These are phyloP conservation scores for Muscicapa adusta DNA, from an alignment of 2,113 vertebrate species.

Conservation along the genomic window DNA sequence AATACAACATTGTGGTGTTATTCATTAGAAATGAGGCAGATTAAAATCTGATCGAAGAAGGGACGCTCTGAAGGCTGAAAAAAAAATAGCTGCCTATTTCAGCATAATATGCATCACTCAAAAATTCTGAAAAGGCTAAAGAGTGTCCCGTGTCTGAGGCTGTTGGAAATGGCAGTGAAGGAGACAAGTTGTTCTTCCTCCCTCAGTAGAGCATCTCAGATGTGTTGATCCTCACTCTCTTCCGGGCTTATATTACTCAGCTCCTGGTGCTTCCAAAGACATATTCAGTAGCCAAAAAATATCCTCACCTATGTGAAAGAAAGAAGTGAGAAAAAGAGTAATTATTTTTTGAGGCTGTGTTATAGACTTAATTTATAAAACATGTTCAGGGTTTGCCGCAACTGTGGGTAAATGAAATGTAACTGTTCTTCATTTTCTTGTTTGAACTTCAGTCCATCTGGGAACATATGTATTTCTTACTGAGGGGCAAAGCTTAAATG, in stretches of 20 bases:
- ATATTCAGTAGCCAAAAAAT: background rate
- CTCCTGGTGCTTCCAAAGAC: background rate
- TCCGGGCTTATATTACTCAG: background rate
- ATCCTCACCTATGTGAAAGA: background rate
- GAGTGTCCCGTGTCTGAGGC: background rate
- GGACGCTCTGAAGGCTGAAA: background rate
- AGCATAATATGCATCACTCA: background rate
- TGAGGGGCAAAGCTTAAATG: constrained; percentile 44
- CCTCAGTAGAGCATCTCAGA: background rate
- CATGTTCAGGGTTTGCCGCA: background rate
- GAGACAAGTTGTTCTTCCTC: background rate
- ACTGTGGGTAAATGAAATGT: background rate
- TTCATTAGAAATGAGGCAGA: constrained; percentile 44
- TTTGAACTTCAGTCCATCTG: constrained; percentile 27
- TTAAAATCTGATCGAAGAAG: constrained; percentile 37
- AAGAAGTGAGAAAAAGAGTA: background rate
- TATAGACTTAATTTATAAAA: background rate
- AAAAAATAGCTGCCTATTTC: background rate
- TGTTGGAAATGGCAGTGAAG: background rate
- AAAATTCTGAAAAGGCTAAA: background rate
- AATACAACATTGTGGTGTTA: constrained; percentile 16
- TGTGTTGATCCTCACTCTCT: background rate
- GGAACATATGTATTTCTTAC: constrained; percentile 26
- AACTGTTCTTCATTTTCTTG: background rate
- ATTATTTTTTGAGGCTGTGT: background rate